Base-by-base conservation (phyloP, 2,113 vertebrate species). In the Baryphthengus martii region DNA sequence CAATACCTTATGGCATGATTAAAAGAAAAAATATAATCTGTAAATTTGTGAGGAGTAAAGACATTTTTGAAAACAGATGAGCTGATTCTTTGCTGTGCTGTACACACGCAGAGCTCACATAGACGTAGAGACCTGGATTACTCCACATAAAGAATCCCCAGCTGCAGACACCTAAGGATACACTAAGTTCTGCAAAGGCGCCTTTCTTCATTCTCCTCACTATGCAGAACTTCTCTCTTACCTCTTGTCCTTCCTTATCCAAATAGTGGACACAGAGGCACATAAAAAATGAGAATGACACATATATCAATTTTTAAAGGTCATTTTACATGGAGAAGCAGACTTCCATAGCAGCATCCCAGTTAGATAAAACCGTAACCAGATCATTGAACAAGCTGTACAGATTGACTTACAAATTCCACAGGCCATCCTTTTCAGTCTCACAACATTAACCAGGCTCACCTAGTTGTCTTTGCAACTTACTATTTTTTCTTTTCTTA, bases 1-100 rank as follows among this genome's bases (percentile, higher is more conserved):
- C 73, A 42, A 76, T 96, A 97, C 97, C 97, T 98, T 98, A 97
- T 98, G 98, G 96, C 95, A 90, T 3, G 24, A 65, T 68, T 92
- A 1, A 17, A 94, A 74, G 77, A 91, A 97, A 93, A 89, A 84
- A 95, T 18, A 26, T 52, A 52, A 70, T 9, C 70, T 93, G 59
- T 89, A 94, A 94, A 91, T 97, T 76, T 94, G 87, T 42, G 92
- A 95, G 92, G 91, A 66, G 59, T 59, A 83, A 95, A 96, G 92
- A 92, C 67, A 76, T 42, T 86, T 91, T 79, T 53, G 14, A 66
- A 68, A 81, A 20, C 3, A 93, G 45, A 85, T 29, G 58, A 96
- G 76, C 62, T 14, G 68, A 83, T 59, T 50, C 58, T 85, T 83
- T 0, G 0, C 72, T 62, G 26, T 17, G 35, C 61, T 56, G 9